Conservation (phyloP, 2,113 vertebrate species). For the Talpa occidentalis region DNA sequence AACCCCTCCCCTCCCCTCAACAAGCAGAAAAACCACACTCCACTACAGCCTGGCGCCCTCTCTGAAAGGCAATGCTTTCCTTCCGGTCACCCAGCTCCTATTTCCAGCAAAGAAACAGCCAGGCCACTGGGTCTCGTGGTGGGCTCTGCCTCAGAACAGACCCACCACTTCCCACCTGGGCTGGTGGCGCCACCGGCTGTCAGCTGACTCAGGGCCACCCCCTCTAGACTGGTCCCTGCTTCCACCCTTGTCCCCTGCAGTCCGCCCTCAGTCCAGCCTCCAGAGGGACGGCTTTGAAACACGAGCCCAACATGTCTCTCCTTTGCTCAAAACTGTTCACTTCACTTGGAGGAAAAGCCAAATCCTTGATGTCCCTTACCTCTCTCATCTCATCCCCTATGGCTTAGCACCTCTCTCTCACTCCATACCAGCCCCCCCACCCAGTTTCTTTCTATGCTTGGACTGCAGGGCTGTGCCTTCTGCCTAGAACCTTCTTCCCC, state of each 20-base stretch:
- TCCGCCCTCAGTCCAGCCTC: neutral
- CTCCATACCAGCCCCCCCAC: neutral
- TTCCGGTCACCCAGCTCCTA: neutral
- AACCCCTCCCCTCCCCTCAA: neutral
- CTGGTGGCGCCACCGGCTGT: neutral
- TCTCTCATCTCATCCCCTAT: neutral
- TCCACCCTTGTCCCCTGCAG: neutral
- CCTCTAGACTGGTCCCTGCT: no score
- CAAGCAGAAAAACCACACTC: neutral
- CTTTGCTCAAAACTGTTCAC: neutral
- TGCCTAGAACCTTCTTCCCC: neutral
- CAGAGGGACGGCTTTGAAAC: neutral
- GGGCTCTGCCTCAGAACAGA: neutral
- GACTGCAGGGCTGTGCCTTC: neutral
- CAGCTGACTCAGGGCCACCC: neutral
- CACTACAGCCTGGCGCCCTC: neutral
- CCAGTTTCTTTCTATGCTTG: neutral
- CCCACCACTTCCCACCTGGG: neutral
- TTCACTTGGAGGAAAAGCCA: neutral
- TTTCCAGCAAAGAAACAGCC: slow-evolving; percentile 16
- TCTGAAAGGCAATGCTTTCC: neutral
- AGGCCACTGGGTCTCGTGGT: neutral
- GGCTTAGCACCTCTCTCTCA: neutral
- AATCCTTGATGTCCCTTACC: neutral
- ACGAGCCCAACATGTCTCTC: neutral